These are phyloP conservation scores for Sebastes minor DNA, from an alignment of 2,797 vertebrate genomes.

Conservation along the genomic window DNA sequence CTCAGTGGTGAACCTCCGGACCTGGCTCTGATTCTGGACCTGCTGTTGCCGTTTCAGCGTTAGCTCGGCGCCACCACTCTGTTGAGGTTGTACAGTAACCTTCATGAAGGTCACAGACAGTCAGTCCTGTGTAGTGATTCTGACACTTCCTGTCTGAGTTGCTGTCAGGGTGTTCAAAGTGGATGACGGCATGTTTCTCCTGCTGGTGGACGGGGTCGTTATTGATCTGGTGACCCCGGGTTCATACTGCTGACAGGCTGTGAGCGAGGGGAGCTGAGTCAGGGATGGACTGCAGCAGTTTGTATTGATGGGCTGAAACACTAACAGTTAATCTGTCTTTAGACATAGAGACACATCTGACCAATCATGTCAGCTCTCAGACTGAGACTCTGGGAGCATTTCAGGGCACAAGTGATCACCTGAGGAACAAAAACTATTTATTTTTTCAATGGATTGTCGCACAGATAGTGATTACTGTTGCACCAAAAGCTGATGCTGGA, in stretches of 20 bases:
- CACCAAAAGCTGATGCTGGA: neutral
- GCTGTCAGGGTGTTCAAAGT: neutral
- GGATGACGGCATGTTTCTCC: slow-evolving; percentile 6
- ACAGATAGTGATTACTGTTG: neutral
- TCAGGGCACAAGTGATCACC: neutral
- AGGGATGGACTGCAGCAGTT: neutral
- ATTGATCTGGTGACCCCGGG: slow-evolving; percentile 31
- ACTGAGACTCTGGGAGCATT: neutral
- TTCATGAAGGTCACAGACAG: slow-evolving; percentile 1
- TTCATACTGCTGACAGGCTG: slow-evolving; percentile 33
- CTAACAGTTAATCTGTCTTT: neutral
- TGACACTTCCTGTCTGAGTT: neutral
- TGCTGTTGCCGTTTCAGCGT: slow-evolving; percentile 16
- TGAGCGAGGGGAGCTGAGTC: slow-evolving; percentile 6
- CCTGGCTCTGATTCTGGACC: slow-evolving; percentile 15
- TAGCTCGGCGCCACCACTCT: neutral
- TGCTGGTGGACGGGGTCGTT: neutral
- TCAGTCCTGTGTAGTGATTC: neutral
- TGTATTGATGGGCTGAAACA: slow-evolving; percentile 14
- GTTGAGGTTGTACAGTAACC: neutral
- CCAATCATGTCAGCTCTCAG: neutral
- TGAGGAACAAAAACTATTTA: neutral
- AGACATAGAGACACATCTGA: neutral
- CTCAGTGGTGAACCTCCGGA: neutral
- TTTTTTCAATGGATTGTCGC: neutral